Evolutionary conservation across 2,888 invertebrate species (phyloP).

Genomic region (Hoplodrina ambigua): DNA sequence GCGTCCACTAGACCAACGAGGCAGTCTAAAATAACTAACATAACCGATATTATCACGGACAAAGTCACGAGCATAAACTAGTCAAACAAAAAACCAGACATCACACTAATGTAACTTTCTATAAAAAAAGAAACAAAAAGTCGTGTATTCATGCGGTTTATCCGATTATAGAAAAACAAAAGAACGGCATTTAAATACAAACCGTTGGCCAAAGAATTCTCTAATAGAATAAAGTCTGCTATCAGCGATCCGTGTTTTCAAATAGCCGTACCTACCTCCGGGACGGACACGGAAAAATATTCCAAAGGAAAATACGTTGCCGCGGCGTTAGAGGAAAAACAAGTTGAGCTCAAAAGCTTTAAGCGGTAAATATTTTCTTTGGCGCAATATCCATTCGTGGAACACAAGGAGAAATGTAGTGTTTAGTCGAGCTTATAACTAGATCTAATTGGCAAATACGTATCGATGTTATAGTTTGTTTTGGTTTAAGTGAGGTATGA

Average conservation of each 20-base stretch:
- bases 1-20: too few relatives aligned
- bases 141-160: conserved; percentile 16
- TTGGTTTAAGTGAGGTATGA: neutral
- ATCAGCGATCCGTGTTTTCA: conserved; percentile 60
- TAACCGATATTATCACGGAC: too few relatives aligned
- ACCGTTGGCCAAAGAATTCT: conserved; percentile 43
- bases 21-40: too few relatives aligned
- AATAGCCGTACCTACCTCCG: conserved; percentile 50
- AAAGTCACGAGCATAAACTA: too few relatives aligned
- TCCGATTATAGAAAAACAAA: conserved; percentile 27
- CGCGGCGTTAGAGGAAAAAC: conserved; percentile 42
- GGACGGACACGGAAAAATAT: conserved; percentile 55
- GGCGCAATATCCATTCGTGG: conserved; percentile 36
- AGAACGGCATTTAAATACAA: conserved; percentile 41
- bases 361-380: conserved; percentile 52
- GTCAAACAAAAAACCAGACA: too few relatives aligned
- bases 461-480: neutral
- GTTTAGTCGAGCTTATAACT: conserved; percentile 26
- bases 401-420: conserved; percentile 21
- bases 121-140: neutral
- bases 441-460: conserved; percentile 31
- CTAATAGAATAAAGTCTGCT: conserved; percentile 58
- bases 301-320: conserved; percentile 50
- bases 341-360: conserved; percentile 51
- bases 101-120: neutral